A percentile compares a stretch with the other conserved stretches of the same genome.
These are phyloP conservation scores for Lycophotia porphyrea DNA, from an alignment of 2,888 invertebrate genomes.

Conservation along the genomic window DNA sequence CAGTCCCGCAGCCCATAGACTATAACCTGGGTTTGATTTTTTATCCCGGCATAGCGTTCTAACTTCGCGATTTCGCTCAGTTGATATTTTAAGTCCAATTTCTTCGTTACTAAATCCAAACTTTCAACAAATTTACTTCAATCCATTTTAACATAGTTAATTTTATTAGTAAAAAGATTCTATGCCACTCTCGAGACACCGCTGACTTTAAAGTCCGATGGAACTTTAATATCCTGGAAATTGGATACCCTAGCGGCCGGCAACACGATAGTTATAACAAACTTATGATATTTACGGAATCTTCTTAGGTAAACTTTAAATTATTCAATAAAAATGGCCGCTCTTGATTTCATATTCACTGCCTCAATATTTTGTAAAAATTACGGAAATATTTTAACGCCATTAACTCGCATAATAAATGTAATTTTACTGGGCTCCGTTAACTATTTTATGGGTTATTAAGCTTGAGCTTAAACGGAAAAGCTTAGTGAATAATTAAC, in stretches of 20 bases:
- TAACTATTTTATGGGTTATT: constrained; percentile 23
- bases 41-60: too few relatives aligned
- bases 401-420: constrained; percentile 22
- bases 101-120: background rate
- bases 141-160: too few relatives aligned
- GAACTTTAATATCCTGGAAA: constrained; percentile 37
- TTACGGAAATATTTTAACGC: background rate
- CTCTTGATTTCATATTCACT: background rate
- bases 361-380: constrained; percentile 5
- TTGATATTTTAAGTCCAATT: too few relatives aligned
- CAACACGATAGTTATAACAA: constrained; percentile 8
- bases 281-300: constrained; percentile 22
- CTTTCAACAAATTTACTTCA: background rate
- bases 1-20: too few relatives aligned
- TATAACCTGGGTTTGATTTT: too few relatives aligned
- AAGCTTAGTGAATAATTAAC: constrained; percentile 27
- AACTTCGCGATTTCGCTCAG: too few relatives aligned
- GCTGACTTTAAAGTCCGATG: constrained; percentile 17
- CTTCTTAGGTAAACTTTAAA: constrained; percentile 21
- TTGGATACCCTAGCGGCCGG: constrained; percentile 9
- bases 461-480: constrained; percentile 9
- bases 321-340: background rate
- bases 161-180: background rate
- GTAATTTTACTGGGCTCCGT: background rate
- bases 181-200: background rate